Base-by-base conservation (phyloP, 2,797 vertebrate species). In the Hirundo rustica region DNA sequence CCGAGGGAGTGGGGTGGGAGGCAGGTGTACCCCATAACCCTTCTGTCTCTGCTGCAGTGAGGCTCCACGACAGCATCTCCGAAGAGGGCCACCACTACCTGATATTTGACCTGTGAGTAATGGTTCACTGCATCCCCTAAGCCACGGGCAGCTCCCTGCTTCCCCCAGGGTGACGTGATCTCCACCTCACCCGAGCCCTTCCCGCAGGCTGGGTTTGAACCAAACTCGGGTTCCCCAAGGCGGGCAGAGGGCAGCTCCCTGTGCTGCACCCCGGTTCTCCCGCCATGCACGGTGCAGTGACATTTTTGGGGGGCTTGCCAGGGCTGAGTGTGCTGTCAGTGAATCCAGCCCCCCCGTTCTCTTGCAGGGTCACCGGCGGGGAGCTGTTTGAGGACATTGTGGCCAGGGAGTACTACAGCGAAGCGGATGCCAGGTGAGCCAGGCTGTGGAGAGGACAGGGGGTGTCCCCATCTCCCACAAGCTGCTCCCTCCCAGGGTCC, bases 371-470 rank as follows among this genome's bases (percentile, higher is more conserved):
- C 81, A 99, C 99, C 0, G 99, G 99, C 0, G 99, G 99, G 65
- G 99, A 99, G 93, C 96, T 99, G 32, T 99, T 99, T 96, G 99
- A 99, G 94, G 99, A 99, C 94, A 99, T 99, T 2, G 99, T 99
- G 95, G 99, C 99, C 93, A 98, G 99, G 95, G 99, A 99, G 78
- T 99, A 99, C 96, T 99, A 99, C 98, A 99, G 99, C 1, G 99
- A 99, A 96, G 99, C 99, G 0, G 99, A 99, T 68, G 99, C 99
- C 97, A 99, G 99, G 99, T 99, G 98, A 97, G 98, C 75, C 1
- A 1, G 26, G 66, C 40, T n/a, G 23, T 1, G 38, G 34, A 55
- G 50, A 32, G 60, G 48, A 53, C 55, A 61, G 53, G 40, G 25
- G 32, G 40, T 26, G 17, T 34, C 17, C 48, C 38, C 36, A 76